Evolutionary conservation across 2,888 invertebrate genomes (phyloP).

Genomic region (Celastrina argiolus): DNA sequence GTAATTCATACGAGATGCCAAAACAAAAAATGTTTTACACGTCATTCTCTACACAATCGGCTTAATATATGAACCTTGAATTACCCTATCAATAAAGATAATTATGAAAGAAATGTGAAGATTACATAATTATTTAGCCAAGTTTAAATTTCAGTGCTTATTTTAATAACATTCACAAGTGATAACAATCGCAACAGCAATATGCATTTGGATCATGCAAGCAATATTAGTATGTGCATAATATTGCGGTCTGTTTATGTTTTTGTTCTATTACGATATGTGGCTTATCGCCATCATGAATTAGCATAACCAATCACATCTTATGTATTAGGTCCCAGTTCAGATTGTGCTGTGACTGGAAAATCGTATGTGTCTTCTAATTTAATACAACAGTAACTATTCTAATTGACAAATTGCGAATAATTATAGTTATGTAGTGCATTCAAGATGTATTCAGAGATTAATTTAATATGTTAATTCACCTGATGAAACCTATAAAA

Average conservation of each 20-base stretch:
- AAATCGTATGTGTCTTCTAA: neutral
- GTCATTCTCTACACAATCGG: too few species aligned
- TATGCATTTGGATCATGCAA: neutral
- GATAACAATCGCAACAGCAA: neutral
- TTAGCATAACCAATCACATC: conserved; percentile 5
- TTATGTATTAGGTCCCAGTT: neutral
- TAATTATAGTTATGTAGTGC: neutral
- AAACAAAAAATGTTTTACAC: too few species aligned
- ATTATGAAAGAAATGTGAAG: too few species aligned
- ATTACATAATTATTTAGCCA: too few species aligned
- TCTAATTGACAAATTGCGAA: neutral
- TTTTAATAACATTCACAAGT: neutral
- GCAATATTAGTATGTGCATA: neutral
- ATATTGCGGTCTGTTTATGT: neutral
- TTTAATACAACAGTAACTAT: neutral
- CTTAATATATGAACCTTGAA: too few species aligned
- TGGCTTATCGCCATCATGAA: conserved; percentile 12
- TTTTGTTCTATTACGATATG: conserved; percentile 1
- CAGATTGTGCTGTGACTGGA: conserved; percentile 8
- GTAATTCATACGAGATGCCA: too few species aligned
- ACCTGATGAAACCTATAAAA: too few species aligned
- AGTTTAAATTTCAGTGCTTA: too few species aligned
- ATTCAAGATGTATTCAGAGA: neutral
- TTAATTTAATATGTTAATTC: too few species aligned
- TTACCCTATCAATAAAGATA: too few species aligned